These are phyloP conservation scores for Micrastur ruficollis DNA, from an alignment of 2,797 vertebrate genomes.

Conservation along the genomic window DNA sequence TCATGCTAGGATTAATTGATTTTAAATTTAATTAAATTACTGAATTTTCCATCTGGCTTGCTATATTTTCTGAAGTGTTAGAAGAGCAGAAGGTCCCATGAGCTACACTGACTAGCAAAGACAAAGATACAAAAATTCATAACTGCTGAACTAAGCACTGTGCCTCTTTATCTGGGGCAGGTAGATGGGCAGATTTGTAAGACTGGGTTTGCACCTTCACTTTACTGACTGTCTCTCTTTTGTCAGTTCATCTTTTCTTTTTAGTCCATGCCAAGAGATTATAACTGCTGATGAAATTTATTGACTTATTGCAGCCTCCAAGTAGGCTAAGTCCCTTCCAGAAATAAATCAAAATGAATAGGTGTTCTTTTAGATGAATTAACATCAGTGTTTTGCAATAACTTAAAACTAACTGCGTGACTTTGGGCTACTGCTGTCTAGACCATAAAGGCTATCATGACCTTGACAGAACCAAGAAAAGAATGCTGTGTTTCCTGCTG, in stretches of 20 bases:
- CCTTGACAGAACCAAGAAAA: background rate
- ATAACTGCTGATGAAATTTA: conserved; percentile 58
- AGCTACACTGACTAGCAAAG: background rate
- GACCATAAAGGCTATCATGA: background rate
- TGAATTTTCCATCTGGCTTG: background rate
- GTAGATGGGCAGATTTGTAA: background rate
- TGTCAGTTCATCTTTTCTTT: conserved; percentile 38
- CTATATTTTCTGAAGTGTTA: background rate
- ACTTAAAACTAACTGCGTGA: background rate
- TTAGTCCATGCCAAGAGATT: conserved; percentile 13
- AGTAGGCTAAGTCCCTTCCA: conserved; percentile 33
- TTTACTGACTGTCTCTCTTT: background rate
- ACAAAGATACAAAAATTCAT: background rate
- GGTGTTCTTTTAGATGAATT: conserved; percentile 64
- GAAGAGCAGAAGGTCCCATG: background rate
- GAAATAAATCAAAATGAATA: conserved; percentile 57
- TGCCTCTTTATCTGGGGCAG: background rate
- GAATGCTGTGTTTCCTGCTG: background rate
- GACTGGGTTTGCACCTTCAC: background rate
- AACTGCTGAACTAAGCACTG: background rate
- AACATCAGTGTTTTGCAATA: conserved; percentile 34
- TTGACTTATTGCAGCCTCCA: conserved; percentile 53
- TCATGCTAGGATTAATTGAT: background rate
- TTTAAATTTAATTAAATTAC: background rate
- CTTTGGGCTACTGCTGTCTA: background rate